These are phyloP conservation scores for Lapara coniferarum DNA, from an alignment of 2,888 invertebrate genomes.

Conservation along the genomic window DNA sequence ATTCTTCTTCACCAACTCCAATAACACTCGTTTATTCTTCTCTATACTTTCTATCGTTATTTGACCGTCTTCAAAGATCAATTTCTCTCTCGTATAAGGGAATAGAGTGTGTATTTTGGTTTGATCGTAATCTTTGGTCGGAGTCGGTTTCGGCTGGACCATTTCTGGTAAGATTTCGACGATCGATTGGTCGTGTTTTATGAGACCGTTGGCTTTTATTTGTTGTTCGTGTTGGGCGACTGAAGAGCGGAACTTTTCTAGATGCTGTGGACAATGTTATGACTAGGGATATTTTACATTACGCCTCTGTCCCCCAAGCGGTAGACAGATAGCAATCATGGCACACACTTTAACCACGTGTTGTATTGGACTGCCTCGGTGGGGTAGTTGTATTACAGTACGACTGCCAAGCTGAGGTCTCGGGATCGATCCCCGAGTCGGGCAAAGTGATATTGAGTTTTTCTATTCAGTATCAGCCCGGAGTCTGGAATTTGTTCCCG, in stretches of 20 bases:
- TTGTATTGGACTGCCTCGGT: too few species aligned
- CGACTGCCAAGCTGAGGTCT: too few species aligned
- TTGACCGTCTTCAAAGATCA: constrained; percentile 52
- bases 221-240: constrained; percentile 61
- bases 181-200: constrained; percentile 52
- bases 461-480: too few species aligned
- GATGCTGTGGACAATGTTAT: constrained; percentile 55
- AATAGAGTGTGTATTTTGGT: constrained; percentile 54
- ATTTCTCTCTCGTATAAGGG: constrained; percentile 54
- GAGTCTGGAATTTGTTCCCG: too few species aligned
- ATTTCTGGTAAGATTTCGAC: constrained; percentile 59
- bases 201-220: constrained; percentile 56
- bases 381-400: too few species aligned
- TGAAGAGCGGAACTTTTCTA: constrained; percentile 62
- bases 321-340: neutral
- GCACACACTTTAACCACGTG: too few species aligned
- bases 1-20: constrained; percentile 54
- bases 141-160: constrained; percentile 37
- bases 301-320: neutral
- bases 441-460: too few species aligned
- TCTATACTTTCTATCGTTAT: constrained; percentile 69
- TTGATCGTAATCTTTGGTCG: constrained; percentile 32
- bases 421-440: too few species aligned
- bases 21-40: constrained; percentile 62
- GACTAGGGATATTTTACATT: too few species aligned